Base-by-base conservation (phyloP, 2,888 invertebrate genomes). In the Synanthedon formicaeformis region DNA sequence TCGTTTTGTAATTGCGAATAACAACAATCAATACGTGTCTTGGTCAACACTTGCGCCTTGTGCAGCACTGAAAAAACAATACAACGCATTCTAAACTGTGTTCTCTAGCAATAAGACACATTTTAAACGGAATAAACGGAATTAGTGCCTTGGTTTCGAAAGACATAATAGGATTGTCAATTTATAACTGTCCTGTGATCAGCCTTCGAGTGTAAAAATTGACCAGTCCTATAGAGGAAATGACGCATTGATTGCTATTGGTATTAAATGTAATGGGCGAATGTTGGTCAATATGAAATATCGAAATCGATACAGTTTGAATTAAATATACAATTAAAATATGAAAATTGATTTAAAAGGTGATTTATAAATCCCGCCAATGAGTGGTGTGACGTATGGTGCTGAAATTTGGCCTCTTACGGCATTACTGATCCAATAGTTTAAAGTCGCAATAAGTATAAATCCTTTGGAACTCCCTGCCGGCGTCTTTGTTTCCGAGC, bases 21-120 rank as follows among this genome's bases (percentile, higher is more conserved):
- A 40, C 41, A 56, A 65, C 68, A 65, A 70, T 73, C 67, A 67
- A 69, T 71, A 67, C 58, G 50, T 58, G 67, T 69, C 71, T 62
- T 52, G 53, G 56, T 45, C 3, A 45, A 58, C 53, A 57, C 56
- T 59, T 60, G 55, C 34, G 10, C 60, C 40, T 55, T 55, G 52
- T 54, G 45, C 16, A 16, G 23, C 14, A 8, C 40, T n/a, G 40
- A 40, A 55, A 55, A 55, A 54, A 56, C 55, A 54, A 53, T 55
- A 6, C 49, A 27, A 52, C 52, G 1, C 13, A 45, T 45, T 45
- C 14, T 45, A n/a, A 3, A 45, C 45, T 45, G 8, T 45, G 13
- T 45, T 13, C 3, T 45, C 13, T 12, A 6, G 13, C 13, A 45
- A 45, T 13, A 45, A 45, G 13, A 12, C n/a, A 57, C 57, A 57